phyloP scores from a whole-genome alignment of 2,888 invertebrate genomes.

The Arenicola marina region DNA sequence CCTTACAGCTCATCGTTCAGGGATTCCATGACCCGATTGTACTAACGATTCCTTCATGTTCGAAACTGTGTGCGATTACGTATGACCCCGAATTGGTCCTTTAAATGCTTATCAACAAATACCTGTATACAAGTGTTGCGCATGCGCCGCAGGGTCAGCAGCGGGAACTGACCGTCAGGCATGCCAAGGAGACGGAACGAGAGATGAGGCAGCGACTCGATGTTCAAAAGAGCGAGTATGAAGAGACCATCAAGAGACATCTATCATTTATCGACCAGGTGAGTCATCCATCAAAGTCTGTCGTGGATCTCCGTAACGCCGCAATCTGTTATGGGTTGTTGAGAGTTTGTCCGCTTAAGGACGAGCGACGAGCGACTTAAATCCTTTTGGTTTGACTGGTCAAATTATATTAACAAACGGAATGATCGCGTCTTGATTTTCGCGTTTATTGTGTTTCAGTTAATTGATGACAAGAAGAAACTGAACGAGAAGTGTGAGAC shows the following conservation, averaged over 20 bases:
- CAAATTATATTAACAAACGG: too few relatives aligned
- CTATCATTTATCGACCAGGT: conserved; percentile 62
- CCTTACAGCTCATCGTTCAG: too few relatives aligned
- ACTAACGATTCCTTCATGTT: background rate
- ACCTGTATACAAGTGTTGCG: background rate
- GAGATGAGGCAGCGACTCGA: conserved; percentile 59
- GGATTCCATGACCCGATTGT: too few relatives aligned
- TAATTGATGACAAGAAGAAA: conserved; percentile 61
- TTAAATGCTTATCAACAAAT: background rate
- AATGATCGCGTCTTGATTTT: too few relatives aligned
- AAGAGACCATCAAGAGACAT: conserved; percentile 60
- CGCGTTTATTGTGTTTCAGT: conserved; percentile 39
- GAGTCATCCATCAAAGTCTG: too few relatives aligned
- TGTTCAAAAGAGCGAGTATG: conserved; percentile 60
- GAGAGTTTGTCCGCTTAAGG: too few relatives aligned
- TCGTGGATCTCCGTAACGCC: too few relatives aligned
- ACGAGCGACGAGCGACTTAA: too few relatives aligned
- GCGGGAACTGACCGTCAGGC: conserved; percentile 58
- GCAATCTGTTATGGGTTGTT: too few relatives aligned
- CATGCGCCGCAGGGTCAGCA: conserved; percentile 55
- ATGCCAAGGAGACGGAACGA: conserved; percentile 59
- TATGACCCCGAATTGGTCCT: too few relatives aligned
- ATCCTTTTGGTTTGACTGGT: too few relatives aligned
- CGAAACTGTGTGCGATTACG: background rate
- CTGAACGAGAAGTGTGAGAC: conserved; percentile 60